These are phyloP conservation scores for Vultur gryphus DNA, from an alignment of 2,797 vertebrate species.

Conservation along the genomic window DNA sequence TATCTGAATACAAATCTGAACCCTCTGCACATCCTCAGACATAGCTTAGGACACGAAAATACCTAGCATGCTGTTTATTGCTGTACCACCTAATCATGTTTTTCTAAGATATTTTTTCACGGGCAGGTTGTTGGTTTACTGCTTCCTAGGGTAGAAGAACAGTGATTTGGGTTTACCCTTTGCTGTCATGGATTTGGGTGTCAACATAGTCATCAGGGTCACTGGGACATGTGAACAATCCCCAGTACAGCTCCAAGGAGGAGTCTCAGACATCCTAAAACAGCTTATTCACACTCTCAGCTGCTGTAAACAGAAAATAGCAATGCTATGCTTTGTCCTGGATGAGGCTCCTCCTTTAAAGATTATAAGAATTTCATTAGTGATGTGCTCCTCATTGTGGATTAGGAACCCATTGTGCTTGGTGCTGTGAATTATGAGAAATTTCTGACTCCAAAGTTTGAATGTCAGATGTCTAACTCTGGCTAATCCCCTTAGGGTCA, in stretches of 20 bases:
- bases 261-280: background rate
- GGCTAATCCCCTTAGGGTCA: background rate
- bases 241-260: background rate
- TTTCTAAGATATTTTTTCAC: background rate
- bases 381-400: background rate
- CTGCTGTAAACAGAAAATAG: background rate
- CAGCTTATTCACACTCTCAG: background rate
- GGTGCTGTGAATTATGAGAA: background rate
- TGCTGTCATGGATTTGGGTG: background rate
- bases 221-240: background rate
- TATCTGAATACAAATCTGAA: conserved; percentile 46
- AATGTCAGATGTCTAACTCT: background rate
- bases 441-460: background rate
- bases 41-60: background rate
- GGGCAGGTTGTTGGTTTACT: background rate
- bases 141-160: background rate
- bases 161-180: background rate
- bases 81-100: background rate
- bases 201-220: background rate
- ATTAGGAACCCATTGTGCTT: background rate
- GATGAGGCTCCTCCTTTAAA: background rate
- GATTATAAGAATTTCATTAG: background rate
- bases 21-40: background rate
- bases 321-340: background rate
- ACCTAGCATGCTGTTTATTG: background rate